These are phyloP conservation scores for Lepeophtheirus nordmannii DNA, from an alignment of 2,888 invertebrate species.

Conservation along the genomic window DNA sequence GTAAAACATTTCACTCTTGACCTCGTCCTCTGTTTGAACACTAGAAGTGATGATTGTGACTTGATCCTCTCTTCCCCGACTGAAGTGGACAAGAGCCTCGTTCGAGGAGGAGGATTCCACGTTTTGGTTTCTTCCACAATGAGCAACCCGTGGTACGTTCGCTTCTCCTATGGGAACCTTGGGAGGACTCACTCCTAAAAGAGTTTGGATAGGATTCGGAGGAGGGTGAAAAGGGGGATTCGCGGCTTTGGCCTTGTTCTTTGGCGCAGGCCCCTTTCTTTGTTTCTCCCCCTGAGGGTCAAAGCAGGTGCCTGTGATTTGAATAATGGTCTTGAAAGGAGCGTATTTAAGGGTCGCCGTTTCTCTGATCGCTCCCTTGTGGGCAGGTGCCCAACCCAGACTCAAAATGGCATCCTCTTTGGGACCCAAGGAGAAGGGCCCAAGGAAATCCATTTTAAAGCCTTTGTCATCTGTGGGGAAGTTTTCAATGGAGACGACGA, in stretches of 20 bases:
- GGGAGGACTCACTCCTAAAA: background rate
- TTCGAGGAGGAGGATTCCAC: too few species aligned
- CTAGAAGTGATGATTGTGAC: too few species aligned
- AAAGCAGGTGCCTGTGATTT: background rate
- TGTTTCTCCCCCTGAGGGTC: background rate
- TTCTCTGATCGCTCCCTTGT: background rate
- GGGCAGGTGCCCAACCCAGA: background rate
- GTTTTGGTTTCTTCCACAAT: too few species aligned
- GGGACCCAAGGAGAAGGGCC: background rate
- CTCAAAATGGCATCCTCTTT: background rate
- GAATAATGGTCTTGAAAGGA: background rate
- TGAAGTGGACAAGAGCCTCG: too few species aligned
- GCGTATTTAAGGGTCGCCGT: background rate
- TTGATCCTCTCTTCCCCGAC: too few species aligned
- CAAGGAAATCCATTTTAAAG: background rate
- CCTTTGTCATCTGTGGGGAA: background rate
- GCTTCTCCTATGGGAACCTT: background rate
- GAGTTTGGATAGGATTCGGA: background rate
- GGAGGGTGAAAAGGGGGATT: background rate
- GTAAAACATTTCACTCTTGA: too few species aligned
- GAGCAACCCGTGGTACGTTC: too few species aligned
- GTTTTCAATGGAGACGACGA: background rate
- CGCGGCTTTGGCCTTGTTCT: background rate
- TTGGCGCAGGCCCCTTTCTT: background rate
- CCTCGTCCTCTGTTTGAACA: too few species aligned